phyloP scores from a whole-genome alignment of 2,888 invertebrate species.

The Coenonympha arcania region DNA sequence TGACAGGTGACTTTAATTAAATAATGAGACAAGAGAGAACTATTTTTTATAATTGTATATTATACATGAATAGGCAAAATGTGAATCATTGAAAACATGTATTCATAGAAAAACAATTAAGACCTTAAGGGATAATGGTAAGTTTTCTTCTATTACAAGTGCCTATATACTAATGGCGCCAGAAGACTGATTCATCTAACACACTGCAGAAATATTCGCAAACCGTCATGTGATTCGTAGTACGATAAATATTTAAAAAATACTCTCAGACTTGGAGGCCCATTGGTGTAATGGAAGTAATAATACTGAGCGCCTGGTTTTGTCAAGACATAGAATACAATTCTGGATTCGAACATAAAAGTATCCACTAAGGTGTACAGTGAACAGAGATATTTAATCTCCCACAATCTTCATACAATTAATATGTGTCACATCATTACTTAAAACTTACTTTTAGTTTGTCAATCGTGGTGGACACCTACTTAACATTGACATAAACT shows the following conservation, averaged over 20 bases:
- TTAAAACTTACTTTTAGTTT: not conserved
- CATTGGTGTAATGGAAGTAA: slow-evolving; percentile 35
- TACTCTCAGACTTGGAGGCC: slow-evolving; percentile 51
- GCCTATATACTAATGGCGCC: slow-evolving; percentile 39
- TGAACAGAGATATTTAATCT: no score
- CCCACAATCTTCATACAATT: no score
- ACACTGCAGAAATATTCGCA: slow-evolving; percentile 34
- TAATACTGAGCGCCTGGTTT: slow-evolving; percentile 38
- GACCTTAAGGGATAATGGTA: slow-evolving; percentile 48
- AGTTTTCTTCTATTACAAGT: slow-evolving; percentile 49
- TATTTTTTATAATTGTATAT: slow-evolving; percentile 68
- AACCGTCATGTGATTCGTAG: slow-evolving; percentile 32
- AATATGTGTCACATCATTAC: no score
- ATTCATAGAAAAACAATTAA: slow-evolving; percentile 55
- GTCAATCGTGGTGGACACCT: not conserved
- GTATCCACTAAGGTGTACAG: not conserved
- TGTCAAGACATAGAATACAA: slow-evolving; percentile 46
- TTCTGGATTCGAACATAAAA: not conserved
- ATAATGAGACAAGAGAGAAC: slow-evolving; percentile 48
- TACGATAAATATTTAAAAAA: slow-evolving; percentile 43
- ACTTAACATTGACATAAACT: not conserved
- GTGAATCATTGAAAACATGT: slow-evolving; percentile 70
- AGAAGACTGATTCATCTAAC: slow-evolving; percentile 27
- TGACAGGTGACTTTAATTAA: slow-evolving; percentile 22
- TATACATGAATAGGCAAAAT: slow-evolving; percentile 72